A percentile compares a stretch with the other conserved stretches of the same genome.
phyloP scores from a whole-genome alignment of 2,113 vertebrate species.

The Nibea coibor region DNA sequence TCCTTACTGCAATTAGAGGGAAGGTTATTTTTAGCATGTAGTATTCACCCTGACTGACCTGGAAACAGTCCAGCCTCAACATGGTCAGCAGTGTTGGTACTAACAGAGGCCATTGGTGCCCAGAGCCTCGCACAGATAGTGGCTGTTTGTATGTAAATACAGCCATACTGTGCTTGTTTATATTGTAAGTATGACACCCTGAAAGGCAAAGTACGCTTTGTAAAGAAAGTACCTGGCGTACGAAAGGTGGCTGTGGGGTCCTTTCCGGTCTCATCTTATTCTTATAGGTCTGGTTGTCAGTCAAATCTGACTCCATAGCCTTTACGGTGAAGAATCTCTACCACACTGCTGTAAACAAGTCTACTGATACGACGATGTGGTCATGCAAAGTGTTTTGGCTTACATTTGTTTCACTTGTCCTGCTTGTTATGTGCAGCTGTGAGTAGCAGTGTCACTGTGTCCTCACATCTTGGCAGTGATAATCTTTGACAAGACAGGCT shows the following conservation, averaged over 20 bases:
- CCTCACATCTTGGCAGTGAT: neutral
- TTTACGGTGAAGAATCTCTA: neutral
- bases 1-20: neutral
- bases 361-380: too few species aligned
- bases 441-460: neutral
- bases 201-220: constrained; percentile 42
- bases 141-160: constrained; percentile 75
- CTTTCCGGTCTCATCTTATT: neutral
- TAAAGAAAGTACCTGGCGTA: neutral
- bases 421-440: neutral
- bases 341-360: neutral
- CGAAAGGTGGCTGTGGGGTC: neutral
- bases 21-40: neutral
- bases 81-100: constrained; percentile 24
- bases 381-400: neutral
- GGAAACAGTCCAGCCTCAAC: constrained; percentile 1
- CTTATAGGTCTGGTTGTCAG: neutral
- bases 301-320: neutral
- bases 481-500: neutral
- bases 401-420: neutral
- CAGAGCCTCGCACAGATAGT: constrained; percentile 26
- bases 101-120: constrained; percentile 14
- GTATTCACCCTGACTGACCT: constrained; percentile 14
- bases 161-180: constrained; percentile 24
- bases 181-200: constrained; percentile 17